Evolutionary conservation across 1,140 invertebrate species (phyloP), one percentile per base, ranked within the genome.

Genomic region (Semibalanus balanoides): DNA sequence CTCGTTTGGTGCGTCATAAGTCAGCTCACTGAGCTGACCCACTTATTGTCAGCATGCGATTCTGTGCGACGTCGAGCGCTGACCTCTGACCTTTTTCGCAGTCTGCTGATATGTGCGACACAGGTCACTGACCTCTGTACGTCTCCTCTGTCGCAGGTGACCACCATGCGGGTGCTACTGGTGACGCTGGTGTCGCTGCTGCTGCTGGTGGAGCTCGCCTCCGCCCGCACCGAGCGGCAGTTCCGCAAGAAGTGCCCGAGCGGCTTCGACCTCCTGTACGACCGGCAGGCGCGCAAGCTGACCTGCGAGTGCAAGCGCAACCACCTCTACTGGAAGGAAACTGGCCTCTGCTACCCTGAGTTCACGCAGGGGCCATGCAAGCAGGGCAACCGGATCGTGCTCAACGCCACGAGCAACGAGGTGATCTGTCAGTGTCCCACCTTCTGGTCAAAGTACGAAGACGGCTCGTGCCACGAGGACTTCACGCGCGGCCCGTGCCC

Each of bases 241-340:
- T 73, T 51, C 17, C 29, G n/a, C 35, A 77, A 77, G 40, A 69
- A 43, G 25, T 77, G 76, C 43, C 76, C 76, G 30, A 71, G 30
- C n/a, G 76, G 76, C 28, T 77, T 76, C 77, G 74, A 77, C 27
- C 76, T 77, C 3, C 74, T 51, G 17, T 69, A 30, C n/a, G 74
- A 31, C n/a, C 30, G 76, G 30, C 43, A 31, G 30, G 74, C 43
- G 11, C 76, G 78, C 25, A 80, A 80, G 73, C 79, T 79, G 73
- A 79, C 79, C 76, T 81, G 80, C 74, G 75, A 77, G 30, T 81
- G 80, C 64, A 78, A 76, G 29, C 78, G 79, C 51, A 79, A 81
- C 76, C 79, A 81, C 76, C 77, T 81, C 14, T 80, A 79, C 77
- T 81, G 80, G 80, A 77, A 78, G 7, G 51, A 77, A 43, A 80